Base-by-base conservation (phyloP, 2,888 invertebrate genomes). In the Stenolophus ochropezus region DNA sequence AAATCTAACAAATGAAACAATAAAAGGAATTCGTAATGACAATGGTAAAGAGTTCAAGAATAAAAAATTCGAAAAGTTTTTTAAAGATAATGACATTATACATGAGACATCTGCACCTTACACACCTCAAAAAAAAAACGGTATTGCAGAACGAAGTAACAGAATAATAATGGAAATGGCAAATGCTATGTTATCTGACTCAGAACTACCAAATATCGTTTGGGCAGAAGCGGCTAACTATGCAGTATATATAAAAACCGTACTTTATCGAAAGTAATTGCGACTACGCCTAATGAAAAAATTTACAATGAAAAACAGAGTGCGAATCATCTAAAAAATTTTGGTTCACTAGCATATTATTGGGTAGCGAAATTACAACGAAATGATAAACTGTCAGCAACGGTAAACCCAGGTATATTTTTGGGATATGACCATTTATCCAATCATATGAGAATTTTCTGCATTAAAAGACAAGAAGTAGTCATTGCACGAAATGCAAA, bases 181-280 rank as follows among this genome's bases (percentile, higher is more conserved):
- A 27, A 27, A 27, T 27, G 3, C 27, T 27, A 27, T 69, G 69
- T 4, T 69, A 14, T 33, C 33, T 1, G 69, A 69, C 1, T 16
- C 33, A 69, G 0, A 69, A 33, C 33, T 69, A 42, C 69, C 69
- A 1, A 69, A 69, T 33, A 5, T n/a, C 14, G 25, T 69, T 18
- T 69, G 69, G 69, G 69, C 69, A 1, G 27, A 69, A 69, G 69
- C 69, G 0, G 33, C 69, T 8, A 69, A 69, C 14, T 69, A 69
- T 69, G 69, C 69, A 1, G 69, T 33, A 4, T 69, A 69, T n/a
- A 1, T 69, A 33, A 69, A 69, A 69, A 27, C 14, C n/a, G 14
- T 14, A 69, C 69, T 2, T 27, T 69, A 14, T 27, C 14, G 1
- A 33, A 42, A 25, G 3, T 8, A 25, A 11, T 42, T n/a, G 33